Evolutionary conservation across 2,113 vertebrate genomes (phyloP), one percentile per base, ranked within the genome.

Genomic region (Lampris megalopsis): DNA sequence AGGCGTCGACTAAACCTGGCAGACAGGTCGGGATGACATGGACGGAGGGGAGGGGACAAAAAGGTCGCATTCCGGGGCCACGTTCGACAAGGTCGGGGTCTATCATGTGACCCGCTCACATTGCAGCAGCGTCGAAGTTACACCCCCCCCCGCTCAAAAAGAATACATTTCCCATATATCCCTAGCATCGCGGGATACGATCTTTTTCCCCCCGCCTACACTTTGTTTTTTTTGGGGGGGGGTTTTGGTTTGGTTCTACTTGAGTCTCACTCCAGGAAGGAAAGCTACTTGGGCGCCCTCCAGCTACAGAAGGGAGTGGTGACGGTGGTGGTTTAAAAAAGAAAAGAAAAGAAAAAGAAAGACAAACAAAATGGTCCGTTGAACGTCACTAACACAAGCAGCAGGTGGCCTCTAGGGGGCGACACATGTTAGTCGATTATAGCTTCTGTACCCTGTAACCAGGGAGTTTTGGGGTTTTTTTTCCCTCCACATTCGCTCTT

Each of bases 391-490:
- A 50, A 13, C 4, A 0, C 5, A 8, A 64, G 54, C 40, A 36
- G 11, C 3, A 0, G 72, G 0, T 5, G 3, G 42, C 82, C 86
- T 69, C 84, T 24, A 4, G 86, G 47, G 59, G 86, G 84, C 56
- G 78, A 73, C 86, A 88, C 48, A 88, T 9, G 52, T 71, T 7
- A 5, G 13, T 13, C n/a, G 8, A 47, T 68, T 40, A 38, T 11
- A 9, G 43, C 4, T 45, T 24, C 24, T 24, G 24, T 24, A 24
- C 24, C 24, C 24, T 24, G 24, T 24, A 24, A 24, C 24, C 24
- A 24, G 24, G 24, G 24, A 24, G 24, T 24, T 24, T 24, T 24
- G 24, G 24, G 24, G 24, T 24, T 24, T 24, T 24, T 24, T 24
- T 24, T 0, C 24, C 24, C 24, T 24, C 24, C 24, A 24, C 24